These are phyloP conservation scores for Metaphire vulgaris DNA, from an alignment of 1,140 invertebrate species.

Conservation along the genomic window DNA sequence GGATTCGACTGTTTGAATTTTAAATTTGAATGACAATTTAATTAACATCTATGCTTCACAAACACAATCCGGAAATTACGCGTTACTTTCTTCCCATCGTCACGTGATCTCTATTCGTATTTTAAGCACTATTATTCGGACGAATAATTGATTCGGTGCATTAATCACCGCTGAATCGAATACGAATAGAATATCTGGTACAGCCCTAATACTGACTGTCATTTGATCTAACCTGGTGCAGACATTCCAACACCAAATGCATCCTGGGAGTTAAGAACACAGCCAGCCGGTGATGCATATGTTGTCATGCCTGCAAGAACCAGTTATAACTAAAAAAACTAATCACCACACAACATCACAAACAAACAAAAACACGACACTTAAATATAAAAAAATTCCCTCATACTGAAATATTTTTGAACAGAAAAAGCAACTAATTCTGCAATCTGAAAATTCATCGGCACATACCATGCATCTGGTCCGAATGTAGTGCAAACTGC, in stretches of 20 bases:
- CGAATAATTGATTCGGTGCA: too few relatives aligned
- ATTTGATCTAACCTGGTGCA: not conserved
- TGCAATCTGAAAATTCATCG: too few relatives aligned
- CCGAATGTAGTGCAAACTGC: constrained; percentile 7
- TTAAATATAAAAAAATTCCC: not conserved
- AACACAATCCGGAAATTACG: too few relatives aligned
- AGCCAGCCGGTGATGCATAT: constrained; percentile 1
- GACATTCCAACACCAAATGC: constrained; percentile 11
- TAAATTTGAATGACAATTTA: too few relatives aligned
- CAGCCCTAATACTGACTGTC: too few relatives aligned
- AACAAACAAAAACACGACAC: not conserved
- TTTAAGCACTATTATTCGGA: too few relatives aligned
- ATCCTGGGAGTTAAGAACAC: constrained; percentile 16
- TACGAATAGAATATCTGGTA: not conserved
- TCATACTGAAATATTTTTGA: not conserved
- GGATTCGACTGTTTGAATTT: too few relatives aligned
- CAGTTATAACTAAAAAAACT: not conserved
- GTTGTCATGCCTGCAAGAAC: constrained; percentile 1
- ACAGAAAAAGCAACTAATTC: not conserved
- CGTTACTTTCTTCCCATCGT: too few relatives aligned
- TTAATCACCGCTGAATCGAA: too few relatives aligned
- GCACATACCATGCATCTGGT: constrained; percentile 13
- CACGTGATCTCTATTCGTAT: too few relatives aligned
- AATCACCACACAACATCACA: not conserved
- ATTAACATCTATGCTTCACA: too few relatives aligned